Percentiles rank a stretch among this genome's conserved stretches.
Conservation (phyloP, 2,113 vertebrate genomes). For the Symphodus melops region DNA sequence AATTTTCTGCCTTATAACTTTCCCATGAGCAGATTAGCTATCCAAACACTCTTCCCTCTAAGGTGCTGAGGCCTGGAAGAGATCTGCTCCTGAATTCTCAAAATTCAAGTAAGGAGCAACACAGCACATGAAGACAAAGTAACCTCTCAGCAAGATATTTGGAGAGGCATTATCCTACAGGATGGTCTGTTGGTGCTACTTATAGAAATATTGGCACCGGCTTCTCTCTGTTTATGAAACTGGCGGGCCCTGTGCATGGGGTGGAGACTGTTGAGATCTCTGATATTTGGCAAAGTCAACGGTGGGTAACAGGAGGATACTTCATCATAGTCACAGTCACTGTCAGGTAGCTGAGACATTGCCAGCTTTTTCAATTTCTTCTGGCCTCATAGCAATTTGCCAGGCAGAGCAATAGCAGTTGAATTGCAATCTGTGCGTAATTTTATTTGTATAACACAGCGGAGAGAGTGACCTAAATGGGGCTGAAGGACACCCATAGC, state of each 20-base stretch:
- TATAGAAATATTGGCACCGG: slow-evolving; percentile 66
- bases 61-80: slow-evolving; percentile 26
- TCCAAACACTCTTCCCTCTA: slow-evolving; percentile 14
- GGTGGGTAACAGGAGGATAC: slow-evolving; percentile 78
- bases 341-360: slow-evolving; percentile 78
- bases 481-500: slow-evolving; percentile 74
- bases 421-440: slow-evolving; percentile 76
- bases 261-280: slow-evolving; percentile 72
- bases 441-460: slow-evolving; percentile 76
- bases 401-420: slow-evolving; percentile 67
- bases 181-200: slow-evolving; percentile 63
- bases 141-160: slow-evolving; percentile 63
- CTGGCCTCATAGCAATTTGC: slow-evolving; percentile 74
- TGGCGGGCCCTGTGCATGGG: slow-evolving; percentile 58
- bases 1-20: slow-evolving; percentile 48
- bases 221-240: slow-evolving; percentile 69
- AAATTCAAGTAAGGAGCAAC: slow-evolving; percentile 61
- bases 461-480: slow-evolving; percentile 70
- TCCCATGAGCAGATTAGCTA: slow-evolving; percentile 31
- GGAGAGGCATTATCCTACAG: slow-evolving; percentile 62
- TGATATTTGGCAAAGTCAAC: slow-evolving; percentile 80
- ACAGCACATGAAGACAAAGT: slow-evolving; percentile 61
- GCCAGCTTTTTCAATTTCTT: slow-evolving; percentile 83
- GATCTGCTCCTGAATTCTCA: slow-evolving; percentile 31
- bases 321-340: slow-evolving; percentile 81